A percentile compares a stretch with the other conserved stretches of the same genome.
Evolutionary conservation across 2,888 invertebrate genomes (phyloP).

Genomic region (Agonopterix heracliana): DNA sequence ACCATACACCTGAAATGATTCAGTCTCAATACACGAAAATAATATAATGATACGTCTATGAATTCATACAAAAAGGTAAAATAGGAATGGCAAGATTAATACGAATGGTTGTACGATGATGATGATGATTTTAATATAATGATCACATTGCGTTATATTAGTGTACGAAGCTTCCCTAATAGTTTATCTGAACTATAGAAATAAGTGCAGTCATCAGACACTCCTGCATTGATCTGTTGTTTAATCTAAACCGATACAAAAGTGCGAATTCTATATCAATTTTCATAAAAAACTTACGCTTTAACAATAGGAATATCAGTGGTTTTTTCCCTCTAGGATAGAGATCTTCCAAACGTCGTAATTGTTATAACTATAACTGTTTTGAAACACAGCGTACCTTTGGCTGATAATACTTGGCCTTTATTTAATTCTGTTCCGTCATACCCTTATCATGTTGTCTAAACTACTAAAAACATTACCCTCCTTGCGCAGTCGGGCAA

Average conservation of each 20-base stretch:
- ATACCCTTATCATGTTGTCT: neutral
- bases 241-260: slow-evolving; percentile 26
- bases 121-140: neutral
- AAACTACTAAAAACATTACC: neutral
- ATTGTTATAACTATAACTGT: neutral
- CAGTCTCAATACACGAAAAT: neutral
- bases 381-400: slow-evolving; percentile 16
- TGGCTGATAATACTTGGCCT: slow-evolving; percentile 21
- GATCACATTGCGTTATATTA: neutral
- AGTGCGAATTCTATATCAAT: slow-evolving; percentile 30
- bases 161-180: neutral
- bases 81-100: slow-evolving; percentile 1
- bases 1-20: neutral
- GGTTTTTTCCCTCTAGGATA: slow-evolving; percentile 10
- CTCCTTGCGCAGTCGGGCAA: too few species aligned
- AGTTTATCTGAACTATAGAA: too few species aligned
- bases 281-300: slow-evolving; percentile 24
- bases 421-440: neutral
- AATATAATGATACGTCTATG: neutral
- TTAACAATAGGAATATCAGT: slow-evolving; percentile 10
- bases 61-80: neutral
- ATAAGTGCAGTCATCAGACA: too few species aligned
- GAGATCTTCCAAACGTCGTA: slow-evolving; percentile 19
- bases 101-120: neutral
- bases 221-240: neutral